These are phyloP conservation scores for Zootermopsis nevadensis DNA, from an alignment of 2,888 invertebrate species.

Conservation along the genomic window DNA sequence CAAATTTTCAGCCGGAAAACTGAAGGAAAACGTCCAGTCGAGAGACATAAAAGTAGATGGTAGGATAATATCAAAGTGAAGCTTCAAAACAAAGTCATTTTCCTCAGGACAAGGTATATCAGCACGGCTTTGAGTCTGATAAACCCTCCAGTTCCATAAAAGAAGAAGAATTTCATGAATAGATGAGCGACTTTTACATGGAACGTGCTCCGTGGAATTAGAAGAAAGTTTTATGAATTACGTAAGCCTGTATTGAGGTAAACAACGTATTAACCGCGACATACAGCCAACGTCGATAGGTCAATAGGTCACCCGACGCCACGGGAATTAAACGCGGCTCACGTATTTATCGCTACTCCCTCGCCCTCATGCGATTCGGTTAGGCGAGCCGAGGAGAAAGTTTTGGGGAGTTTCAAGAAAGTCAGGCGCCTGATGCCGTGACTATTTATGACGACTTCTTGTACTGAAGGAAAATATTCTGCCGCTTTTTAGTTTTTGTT, in stretches of 20 bases:
- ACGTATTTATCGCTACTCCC: background rate
- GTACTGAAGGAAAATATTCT: background rate
- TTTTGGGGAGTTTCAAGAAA: too few species aligned
- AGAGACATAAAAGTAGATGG: too few species aligned
- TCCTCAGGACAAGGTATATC: too few species aligned
- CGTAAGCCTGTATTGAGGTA: background rate
- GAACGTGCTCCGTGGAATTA: too few species aligned
- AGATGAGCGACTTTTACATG: too few species aligned
- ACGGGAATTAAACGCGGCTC: conserved; percentile 6
- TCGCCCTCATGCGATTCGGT: background rate
- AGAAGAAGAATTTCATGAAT: too few species aligned
- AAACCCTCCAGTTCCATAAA: too few species aligned
- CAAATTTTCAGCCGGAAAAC: too few species aligned
- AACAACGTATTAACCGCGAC: background rate
- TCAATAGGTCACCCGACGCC: background rate
- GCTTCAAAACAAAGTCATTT: too few species aligned
- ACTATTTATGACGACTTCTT: background rate
- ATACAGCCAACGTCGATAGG: background rate
- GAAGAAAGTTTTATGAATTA: background rate
- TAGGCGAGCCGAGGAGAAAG: background rate
- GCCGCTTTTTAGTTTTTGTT: background rate
- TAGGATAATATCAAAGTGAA: too few species aligned
- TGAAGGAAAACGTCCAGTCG: too few species aligned
- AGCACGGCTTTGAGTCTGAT: too few species aligned
- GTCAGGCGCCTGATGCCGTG: background rate